phyloP scores from a whole-genome alignment of 2,888 invertebrate genomes.

The Teleiodes luculella region DNA sequence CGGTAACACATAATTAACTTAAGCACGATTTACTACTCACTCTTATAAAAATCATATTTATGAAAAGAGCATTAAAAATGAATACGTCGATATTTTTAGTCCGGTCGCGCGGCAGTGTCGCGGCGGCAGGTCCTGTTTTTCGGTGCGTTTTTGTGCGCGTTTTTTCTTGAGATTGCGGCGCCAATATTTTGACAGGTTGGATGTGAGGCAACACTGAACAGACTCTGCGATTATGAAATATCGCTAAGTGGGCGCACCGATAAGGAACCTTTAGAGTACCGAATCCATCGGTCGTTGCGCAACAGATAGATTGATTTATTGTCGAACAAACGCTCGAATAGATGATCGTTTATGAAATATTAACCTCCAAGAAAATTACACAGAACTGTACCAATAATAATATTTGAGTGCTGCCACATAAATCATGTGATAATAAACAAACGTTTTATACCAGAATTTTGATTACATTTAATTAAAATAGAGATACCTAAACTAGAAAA shows the following conservation, averaged over 20 bases:
- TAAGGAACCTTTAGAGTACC: slow-evolving; percentile 44
- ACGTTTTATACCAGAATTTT: not conserved
- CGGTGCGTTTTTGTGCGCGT: not conserved
- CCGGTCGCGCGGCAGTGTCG: not conserved
- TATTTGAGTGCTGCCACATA: not conserved
- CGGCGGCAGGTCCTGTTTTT: slow-evolving; percentile 15
- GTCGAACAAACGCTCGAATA: slow-evolving; percentile 4
- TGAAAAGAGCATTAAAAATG: not conserved
- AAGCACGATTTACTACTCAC: not conserved
- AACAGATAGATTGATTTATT: slow-evolving; percentile 24
- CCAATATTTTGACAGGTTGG: slow-evolving; percentile 61
- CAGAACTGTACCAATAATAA: not conserved
- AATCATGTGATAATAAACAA: not conserved
- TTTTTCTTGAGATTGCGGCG: slow-evolving; percentile 41
- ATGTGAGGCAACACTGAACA: slow-evolving; percentile 50
- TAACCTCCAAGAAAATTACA: not conserved
- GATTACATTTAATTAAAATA: not conserved
- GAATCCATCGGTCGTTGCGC: slow-evolving; percentile 23
- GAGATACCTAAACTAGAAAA: not conserved
- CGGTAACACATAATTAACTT: slow-evolving; percentile 22
- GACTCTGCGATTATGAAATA: slow-evolving; percentile 58
- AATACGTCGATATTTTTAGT: no score
- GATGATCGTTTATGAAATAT: not conserved
- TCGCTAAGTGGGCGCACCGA: slow-evolving; percentile 61
- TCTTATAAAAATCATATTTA: not conserved